Base-by-base conservation (phyloP, 92 coral and sea anemone genomes). In the Zoanthus sociatus region DNA sequence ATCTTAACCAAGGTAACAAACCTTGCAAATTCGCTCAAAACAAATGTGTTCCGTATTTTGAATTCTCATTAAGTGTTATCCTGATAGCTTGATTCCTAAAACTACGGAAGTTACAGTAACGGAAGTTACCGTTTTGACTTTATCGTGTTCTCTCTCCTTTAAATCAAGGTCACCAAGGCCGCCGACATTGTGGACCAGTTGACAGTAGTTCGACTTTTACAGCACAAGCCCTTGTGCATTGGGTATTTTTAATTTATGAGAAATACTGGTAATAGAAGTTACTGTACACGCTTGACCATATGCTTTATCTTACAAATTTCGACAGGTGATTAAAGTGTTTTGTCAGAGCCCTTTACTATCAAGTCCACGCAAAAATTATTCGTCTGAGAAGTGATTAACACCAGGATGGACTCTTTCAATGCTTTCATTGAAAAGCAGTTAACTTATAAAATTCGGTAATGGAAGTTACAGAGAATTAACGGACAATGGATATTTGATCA, bases 401-500 rank as follows among this genome's bases (percentile, higher is more conserved):
- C 31, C 26, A 73, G 31, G 78, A 73, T 44, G 78, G 78, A 73
- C 78, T 73, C 78, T 74, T 60, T 74, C 26, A 9, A n/a, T 18
- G 42, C 18, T n/a, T 74, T 74, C 18, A 18, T 58, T 74, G 78
- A 74, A 46, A 42, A 74, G 60, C 33, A 74, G 58, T 74, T 15
- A 12, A 74, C 15, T 0, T 47, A 46, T 48, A 74, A 74, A 74
- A 31, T 46, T 73, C 78, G 33, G 78, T 73, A 73, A 16, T 12
- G 58, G 78, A 73, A 73, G 56, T 74, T 74, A 74, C 78, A 74
- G 78, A 48, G 78, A 74, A 47, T 47, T 74, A 74, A 60, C 37
- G 61, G 78, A 74, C 78, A 74, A 74, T 74, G 78, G 61, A 46
- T 74, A 74, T 74, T 74, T 74, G 78, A 74, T 48, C 21, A 73